Evolutionary conservation across 2,888 invertebrate species (phyloP).

Genomic region (Philhelius pedissequus): DNA sequence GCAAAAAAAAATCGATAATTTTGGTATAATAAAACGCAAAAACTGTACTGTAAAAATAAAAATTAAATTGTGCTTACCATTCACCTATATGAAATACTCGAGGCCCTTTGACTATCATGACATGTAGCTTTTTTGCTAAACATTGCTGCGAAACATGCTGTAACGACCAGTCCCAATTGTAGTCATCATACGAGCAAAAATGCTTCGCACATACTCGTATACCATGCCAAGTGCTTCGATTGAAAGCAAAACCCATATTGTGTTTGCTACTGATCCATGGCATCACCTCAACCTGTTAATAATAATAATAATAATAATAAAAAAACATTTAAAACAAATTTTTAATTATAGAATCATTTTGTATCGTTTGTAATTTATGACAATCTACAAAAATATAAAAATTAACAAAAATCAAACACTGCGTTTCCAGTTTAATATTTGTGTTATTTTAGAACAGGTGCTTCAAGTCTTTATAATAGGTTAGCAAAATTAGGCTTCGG

Average conservation of each 20-base stretch:
- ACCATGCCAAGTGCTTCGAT: constrained; percentile 91
- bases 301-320: neutral
- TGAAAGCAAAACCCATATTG: constrained; percentile 99
- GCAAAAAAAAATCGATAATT: too few species aligned
- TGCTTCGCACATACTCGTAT: constrained; percentile 89
- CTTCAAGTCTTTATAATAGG: neutral
- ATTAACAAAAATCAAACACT: neutral
- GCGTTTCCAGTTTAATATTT: constrained; percentile 6
- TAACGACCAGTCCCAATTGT: constrained; percentile 99
- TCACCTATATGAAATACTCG: constrained; percentile 99
- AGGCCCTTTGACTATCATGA: constrained; percentile 94
- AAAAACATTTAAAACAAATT: neutral
- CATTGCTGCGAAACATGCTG: constrained; percentile 93
- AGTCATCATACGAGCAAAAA: constrained; percentile 98
- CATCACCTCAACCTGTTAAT: constrained; percentile 88
- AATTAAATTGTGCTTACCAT: constrained; percentile 84
- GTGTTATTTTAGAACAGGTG: neutral
- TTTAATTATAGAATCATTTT: neutral
- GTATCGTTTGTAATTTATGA: neutral
- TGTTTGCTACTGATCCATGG: constrained; percentile 98
- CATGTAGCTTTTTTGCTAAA: constrained; percentile 87
- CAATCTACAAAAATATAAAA: constrained; percentile 23
- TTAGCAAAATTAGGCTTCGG: neutral
- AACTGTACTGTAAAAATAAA: too few species aligned
- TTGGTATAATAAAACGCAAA: too few species aligned